phyloP scores from a whole-genome alignment of 2,797 vertebrate genomes.

The Mionectes olivaceus region DNA sequence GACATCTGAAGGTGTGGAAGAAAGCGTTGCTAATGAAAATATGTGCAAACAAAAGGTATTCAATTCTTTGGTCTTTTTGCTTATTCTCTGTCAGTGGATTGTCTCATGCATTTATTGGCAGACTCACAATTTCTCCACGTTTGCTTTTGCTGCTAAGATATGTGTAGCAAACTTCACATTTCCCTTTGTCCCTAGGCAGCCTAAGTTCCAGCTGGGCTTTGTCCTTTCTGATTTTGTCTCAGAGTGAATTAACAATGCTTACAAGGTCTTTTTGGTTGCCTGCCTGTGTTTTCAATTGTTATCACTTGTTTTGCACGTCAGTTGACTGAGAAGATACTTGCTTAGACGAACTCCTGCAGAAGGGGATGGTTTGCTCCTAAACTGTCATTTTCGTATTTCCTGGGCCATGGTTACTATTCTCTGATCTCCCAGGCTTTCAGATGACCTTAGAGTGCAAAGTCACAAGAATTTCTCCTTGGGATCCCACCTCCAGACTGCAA shows the following conservation, averaged over 20 bases:
- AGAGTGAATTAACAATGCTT: not conserved
- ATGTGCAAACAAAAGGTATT: not conserved
- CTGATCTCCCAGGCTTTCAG: not conserved
- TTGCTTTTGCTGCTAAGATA: not conserved
- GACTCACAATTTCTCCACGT: not conserved
- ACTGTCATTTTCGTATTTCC: not conserved
- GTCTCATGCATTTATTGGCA: not conserved
- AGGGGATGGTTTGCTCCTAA: not conserved
- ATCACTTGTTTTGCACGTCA: not conserved
- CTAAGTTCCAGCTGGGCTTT: not conserved
- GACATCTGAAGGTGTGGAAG: not conserved
- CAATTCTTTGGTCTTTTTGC: not conserved
- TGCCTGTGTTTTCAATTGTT: not conserved
- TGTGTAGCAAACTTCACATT: fast-evolving
- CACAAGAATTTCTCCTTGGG: not conserved
- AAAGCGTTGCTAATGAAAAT: not conserved
- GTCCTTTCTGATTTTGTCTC: not conserved
- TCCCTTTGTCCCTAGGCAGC: not conserved
- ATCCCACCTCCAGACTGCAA: not conserved
- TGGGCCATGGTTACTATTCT: not conserved
- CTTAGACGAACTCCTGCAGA: not conserved
- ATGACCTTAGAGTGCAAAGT: not conserved
- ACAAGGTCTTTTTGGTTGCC: not conserved
- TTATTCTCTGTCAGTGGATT: not conserved
- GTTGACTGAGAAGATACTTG: not conserved